Evolutionary conservation across 2,888 invertebrate species (phyloP).

Genomic region (Heliconius sara): DNA sequence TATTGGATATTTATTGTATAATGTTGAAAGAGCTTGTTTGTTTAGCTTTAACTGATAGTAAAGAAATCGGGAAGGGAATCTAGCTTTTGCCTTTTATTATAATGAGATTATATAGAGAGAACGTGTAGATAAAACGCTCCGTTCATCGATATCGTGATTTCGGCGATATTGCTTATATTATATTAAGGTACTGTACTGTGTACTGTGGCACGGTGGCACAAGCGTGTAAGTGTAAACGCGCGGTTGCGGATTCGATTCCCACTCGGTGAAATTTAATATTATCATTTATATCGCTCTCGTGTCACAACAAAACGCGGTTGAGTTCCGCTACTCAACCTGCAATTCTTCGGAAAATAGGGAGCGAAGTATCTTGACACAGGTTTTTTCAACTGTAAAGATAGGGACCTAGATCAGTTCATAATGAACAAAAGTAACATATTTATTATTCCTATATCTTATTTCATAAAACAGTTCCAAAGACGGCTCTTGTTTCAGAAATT

Average conservation of each 20-base stretch:
- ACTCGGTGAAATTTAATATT: neutral
- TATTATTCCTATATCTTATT: neutral
- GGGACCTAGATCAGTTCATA: too few species aligned
- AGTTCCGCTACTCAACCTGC: fast-evolving
- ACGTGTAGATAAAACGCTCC: neutral
- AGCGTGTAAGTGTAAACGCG: neutral
- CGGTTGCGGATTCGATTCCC: neutral
- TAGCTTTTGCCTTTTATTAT: neutral
- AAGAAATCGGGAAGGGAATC: neutral
- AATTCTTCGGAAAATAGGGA: neutral
- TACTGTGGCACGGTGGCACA: too few species aligned
- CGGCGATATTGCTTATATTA: neutral
- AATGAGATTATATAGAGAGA: too few species aligned
- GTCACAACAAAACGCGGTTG: neutral
- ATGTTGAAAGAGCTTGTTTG: neutral
- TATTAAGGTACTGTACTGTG: too few species aligned
- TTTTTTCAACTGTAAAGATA: too few species aligned
- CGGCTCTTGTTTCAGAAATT: slow-evolving; percentile 23
- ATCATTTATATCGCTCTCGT: neutral
- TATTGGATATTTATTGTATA: slow-evolving; percentile 15
- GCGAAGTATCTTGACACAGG: neutral
- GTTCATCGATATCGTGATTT: neutral
- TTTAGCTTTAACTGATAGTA: neutral
- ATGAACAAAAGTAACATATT: neutral
- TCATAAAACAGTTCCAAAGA: neutral